These are phyloP conservation scores for Ochlodes sylvanus DNA, from an alignment of 2,888 invertebrate genomes.

Conservation along the genomic window DNA sequence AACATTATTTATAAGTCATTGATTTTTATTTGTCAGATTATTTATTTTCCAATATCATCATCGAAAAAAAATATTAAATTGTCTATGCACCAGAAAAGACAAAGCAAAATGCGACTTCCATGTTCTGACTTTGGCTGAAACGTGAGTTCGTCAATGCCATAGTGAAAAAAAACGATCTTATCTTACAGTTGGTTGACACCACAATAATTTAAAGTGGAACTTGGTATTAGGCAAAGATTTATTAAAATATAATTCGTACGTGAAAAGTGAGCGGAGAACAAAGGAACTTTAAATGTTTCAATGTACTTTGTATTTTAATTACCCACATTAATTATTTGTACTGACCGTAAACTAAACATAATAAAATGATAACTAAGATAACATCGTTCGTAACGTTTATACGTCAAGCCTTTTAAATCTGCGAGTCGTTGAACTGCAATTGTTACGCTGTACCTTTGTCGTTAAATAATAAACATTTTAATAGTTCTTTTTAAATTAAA, in stretches of 20 bases:
- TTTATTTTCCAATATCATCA: too few relatives aligned
- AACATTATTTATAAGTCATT: too few relatives aligned
- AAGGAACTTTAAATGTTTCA: slow-evolving; percentile 10
- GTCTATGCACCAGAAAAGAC: too few relatives aligned
- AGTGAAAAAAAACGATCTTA: too few relatives aligned
- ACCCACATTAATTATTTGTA: slow-evolving; percentile 18
- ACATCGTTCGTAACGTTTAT: not conserved
- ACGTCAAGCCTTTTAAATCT: not conserved
- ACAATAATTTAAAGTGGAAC: not conserved
- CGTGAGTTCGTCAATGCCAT: too few relatives aligned
- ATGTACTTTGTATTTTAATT: slow-evolving; percentile 9
- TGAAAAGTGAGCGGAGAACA: slow-evolving; percentile 10
- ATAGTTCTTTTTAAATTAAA: too few relatives aligned
- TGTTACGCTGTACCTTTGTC: not conserved
- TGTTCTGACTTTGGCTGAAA: too few relatives aligned
- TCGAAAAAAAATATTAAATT: too few relatives aligned
- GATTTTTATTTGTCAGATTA: too few relatives aligned
- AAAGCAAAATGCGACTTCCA: too few relatives aligned
- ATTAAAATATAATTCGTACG: not conserved
- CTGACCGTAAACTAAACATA: slow-evolving; percentile 23
- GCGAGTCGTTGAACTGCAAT: not conserved
- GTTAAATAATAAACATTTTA: not conserved
- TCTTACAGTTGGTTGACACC: not conserved
- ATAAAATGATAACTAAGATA: slow-evolving; percentile 15
- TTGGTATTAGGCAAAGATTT: too few relatives aligned